These are phyloP conservation scores for Palythoa caribaeorum DNA, from an alignment of 92 coral and sea anemone species.

Conservation along the genomic window DNA sequence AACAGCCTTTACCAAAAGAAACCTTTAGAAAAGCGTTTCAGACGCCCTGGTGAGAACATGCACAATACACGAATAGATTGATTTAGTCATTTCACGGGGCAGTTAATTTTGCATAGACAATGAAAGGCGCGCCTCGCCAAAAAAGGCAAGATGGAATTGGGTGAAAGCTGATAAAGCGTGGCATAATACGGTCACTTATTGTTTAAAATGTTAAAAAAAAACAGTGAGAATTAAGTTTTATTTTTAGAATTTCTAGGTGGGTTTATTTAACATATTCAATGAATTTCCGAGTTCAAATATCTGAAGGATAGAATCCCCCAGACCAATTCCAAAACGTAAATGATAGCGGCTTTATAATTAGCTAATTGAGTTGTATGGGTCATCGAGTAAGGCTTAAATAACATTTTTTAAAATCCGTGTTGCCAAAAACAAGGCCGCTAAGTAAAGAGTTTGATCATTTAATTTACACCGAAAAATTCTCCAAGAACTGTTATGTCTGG, in stretches of 20 bases:
- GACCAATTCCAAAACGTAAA: no score
- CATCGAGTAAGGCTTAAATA: no score
- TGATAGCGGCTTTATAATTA: no score
- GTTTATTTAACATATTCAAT: not conserved
- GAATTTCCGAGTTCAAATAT: not conserved
- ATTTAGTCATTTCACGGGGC: not conserved
- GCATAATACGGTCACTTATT: not conserved
- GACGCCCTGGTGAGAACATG: not conserved
- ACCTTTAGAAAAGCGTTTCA: not conserved
- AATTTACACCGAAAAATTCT: no score
- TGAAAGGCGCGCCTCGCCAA: conserved; percentile 23
- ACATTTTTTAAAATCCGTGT: no score
- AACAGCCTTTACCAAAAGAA: not conserved
- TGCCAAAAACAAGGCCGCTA: no score
- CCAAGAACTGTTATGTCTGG: no score
- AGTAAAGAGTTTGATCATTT: no score
- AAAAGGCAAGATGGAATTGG: conserved; percentile 12
- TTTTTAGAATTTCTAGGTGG: conserved; percentile 2
- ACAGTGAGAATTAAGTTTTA: not conserved
- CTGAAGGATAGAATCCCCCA: not conserved
- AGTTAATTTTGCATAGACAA: not conserved
- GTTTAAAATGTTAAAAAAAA: not conserved
- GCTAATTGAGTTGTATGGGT: no score
- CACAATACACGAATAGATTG: not conserved
- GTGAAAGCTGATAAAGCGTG: not conserved